Percentiles rank a stretch among this genome's conserved stretches.
These are phyloP conservation scores for Ornithoptera alexandrae DNA, from an alignment of 2,888 invertebrate species.

Conservation along the genomic window DNA sequence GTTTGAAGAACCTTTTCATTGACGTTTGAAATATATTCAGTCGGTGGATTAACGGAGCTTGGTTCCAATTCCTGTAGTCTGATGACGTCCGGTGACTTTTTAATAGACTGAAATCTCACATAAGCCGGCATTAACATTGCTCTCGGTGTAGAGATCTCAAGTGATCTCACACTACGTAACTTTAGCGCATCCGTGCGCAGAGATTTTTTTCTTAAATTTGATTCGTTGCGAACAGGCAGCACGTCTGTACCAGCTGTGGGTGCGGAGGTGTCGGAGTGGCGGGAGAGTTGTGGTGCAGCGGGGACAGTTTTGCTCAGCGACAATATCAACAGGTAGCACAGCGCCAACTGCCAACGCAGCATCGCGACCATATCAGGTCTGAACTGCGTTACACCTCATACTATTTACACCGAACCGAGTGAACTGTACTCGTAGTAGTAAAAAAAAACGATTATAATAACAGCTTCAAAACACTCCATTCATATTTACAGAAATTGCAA, in stretches of 20 bases:
- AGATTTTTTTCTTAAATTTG: background rate
- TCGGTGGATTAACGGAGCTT: too few species aligned
- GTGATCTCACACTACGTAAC: background rate
- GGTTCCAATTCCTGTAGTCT: too few species aligned
- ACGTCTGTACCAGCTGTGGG: background rate
- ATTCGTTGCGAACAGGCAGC: background rate
- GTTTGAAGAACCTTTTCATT: too few species aligned
- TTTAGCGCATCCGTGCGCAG: too few species aligned
- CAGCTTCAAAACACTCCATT: too few species aligned
- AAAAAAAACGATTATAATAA: background rate
- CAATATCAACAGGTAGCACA: constrained; percentile 45
- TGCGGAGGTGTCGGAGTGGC: background rate
- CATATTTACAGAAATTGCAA: too few species aligned
- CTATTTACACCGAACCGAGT: constrained; percentile 7
- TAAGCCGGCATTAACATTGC: constrained; percentile 21
- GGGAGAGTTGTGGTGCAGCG: background rate
- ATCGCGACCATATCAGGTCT: constrained; percentile 42
- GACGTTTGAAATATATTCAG: too few species aligned
- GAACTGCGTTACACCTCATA: constrained; percentile 30
- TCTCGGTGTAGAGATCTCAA: background rate
- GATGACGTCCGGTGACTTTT: too few species aligned
- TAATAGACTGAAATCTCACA: constrained; percentile 3
- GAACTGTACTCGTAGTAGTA: background rate
- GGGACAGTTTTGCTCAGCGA: constrained; percentile 31
- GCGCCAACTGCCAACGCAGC: constrained; percentile 48